Evolutionary conservation across 2,888 invertebrate species (phyloP).

Genomic region (Arge pagana): DNA sequence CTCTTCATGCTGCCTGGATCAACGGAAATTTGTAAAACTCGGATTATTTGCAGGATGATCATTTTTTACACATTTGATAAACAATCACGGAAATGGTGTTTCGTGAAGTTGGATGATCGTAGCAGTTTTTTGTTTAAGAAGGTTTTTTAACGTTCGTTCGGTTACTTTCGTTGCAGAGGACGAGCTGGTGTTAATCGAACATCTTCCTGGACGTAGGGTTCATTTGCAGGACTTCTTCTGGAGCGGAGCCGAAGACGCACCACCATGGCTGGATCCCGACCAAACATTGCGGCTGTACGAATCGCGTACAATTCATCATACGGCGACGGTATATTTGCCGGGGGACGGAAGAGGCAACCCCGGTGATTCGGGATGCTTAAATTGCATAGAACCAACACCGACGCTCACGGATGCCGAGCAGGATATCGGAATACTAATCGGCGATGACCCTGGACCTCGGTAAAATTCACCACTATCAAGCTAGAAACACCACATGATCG

Average conservation of each 20-base stretch:
- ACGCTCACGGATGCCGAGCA: constrained; percentile 45
- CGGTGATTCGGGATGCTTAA: constrained; percentile 41
- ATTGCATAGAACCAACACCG: constrained; percentile 52
- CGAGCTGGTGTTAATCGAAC: constrained; percentile 54
- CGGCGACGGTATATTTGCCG: constrained; percentile 50
- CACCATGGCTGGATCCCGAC: constrained; percentile 64
- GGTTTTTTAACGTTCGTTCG: too few relatives aligned
- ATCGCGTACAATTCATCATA: constrained; percentile 50
- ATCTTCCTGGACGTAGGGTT: constrained; percentile 51
- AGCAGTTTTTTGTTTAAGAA: too few relatives aligned
- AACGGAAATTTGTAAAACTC: too few relatives aligned
- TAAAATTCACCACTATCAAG: too few relatives aligned
- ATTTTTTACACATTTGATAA: too few relatives aligned
- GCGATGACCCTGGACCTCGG: constrained; percentile 54
- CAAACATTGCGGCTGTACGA: constrained; percentile 50
- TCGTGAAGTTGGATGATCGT: too few relatives aligned
- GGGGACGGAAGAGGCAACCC: constrained; percentile 32
- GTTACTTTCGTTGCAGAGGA: constrained; percentile 41
- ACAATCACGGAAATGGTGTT: too few relatives aligned
- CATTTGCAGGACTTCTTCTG: constrained; percentile 86
- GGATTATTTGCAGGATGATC: too few relatives aligned
- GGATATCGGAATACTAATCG: constrained; percentile 49
- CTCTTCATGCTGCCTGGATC: too few relatives aligned
- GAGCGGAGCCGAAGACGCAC: constrained; percentile 86
- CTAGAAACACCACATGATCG: too few relatives aligned